Percentiles rank a stretch among this genome's conserved stretches.
Evolutionary conservation across 1,140 invertebrate species (phyloP).

Genomic region (Zaprionus inermis): DNA sequence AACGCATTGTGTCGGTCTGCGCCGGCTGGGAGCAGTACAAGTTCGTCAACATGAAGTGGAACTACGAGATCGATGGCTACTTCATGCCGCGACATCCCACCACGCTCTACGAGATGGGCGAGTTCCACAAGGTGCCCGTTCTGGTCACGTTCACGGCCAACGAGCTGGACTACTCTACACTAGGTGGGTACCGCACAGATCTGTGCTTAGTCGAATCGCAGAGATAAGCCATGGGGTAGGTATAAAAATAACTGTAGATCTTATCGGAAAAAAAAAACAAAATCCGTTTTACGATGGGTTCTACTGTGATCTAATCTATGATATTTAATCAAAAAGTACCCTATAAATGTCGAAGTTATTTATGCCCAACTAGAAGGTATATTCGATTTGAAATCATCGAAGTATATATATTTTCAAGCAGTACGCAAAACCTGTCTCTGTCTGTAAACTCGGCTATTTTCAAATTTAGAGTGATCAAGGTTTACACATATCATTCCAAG

Average conservation of each 20-base stretch:
- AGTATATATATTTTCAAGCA: no score
- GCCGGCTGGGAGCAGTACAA: constrained; percentile 61
- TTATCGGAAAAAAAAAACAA: no score
- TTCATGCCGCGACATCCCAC: constrained; percentile 84
- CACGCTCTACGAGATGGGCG: constrained; percentile 85
- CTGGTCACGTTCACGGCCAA: constrained; percentile 87
- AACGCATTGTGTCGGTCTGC: constrained; percentile 54
- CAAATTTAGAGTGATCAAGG: no score
- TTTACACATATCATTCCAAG: no score
- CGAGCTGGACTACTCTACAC: constrained; percentile 87
- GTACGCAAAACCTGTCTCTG: no score
- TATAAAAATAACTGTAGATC: not conserved
- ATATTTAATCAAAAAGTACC: not conserved
- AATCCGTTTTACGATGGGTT: not conserved
- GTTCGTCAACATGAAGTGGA: constrained; percentile 76
- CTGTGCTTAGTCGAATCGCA: not conserved
- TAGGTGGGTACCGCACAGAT: constrained; percentile 44
- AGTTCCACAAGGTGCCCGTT: constrained; percentile 87
- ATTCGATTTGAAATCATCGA: not conserved
- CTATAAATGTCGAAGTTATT: not conserved
- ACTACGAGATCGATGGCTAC: constrained; percentile 66
- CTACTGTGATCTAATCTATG: not conserved
- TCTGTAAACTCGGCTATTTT: no score
- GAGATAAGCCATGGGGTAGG: not conserved
- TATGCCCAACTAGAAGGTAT: not conserved